phyloP scores from a whole-genome alignment of 2,797 vertebrate species.

The Melanotaenia nigrans region DNA sequence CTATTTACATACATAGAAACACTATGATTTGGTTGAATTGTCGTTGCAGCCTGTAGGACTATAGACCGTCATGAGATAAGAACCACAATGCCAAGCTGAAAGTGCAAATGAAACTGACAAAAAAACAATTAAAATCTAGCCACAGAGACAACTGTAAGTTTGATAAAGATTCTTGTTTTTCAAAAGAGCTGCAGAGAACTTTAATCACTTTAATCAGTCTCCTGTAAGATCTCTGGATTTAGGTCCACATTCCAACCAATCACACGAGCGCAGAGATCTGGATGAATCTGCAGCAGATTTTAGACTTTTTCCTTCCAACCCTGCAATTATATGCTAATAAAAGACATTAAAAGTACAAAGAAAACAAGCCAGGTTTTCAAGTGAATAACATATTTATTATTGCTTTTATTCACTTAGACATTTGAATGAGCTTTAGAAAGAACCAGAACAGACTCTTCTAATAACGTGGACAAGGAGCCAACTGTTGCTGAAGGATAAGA shows the following conservation, averaged over 20 bases:
- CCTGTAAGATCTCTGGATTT: constrained; percentile 51
- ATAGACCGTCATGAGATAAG: not conserved
- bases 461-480: constrained; percentile 24
- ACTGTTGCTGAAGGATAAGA: constrained; percentile 60
- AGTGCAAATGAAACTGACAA: constrained; percentile 21
- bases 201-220: constrained; percentile 61
- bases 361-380: constrained; percentile 17
- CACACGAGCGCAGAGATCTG: constrained; percentile 65
- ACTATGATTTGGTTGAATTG: not conserved
- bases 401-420: constrained; percentile 4
- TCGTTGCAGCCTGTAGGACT: not conserved
- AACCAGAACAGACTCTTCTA: not conserved
- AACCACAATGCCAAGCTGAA: too few species aligned
- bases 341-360: constrained; percentile 9
- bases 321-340: constrained; percentile 37
- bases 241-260: constrained; percentile 72
- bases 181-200: constrained; percentile 32
- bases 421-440: constrained; percentile 3
- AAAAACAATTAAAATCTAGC: constrained; percentile 58
- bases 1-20: not conserved
- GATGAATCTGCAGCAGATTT: constrained; percentile 34
- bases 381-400: constrained; percentile 7
- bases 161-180: constrained; percentile 9
- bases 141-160: constrained; percentile 22
- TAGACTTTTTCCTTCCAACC: constrained; percentile 31